These are phyloP conservation scores for Notamacropus eugenii DNA, from an alignment of 2,797 vertebrate genomes.

Conservation along the genomic window DNA sequence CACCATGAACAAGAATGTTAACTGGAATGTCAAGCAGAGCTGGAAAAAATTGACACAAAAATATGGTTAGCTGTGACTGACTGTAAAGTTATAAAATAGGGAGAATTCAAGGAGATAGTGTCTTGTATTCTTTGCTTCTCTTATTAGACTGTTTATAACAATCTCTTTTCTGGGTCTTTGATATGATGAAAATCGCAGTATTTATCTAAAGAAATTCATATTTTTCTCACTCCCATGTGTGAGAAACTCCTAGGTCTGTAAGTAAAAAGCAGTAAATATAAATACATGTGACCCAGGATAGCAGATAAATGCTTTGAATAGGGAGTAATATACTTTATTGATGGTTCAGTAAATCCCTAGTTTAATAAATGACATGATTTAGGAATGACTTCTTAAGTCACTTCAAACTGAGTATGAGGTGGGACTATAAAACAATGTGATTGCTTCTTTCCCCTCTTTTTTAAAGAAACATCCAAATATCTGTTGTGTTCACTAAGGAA, in stretches of 20 bases:
- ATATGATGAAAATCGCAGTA: constrained; percentile 54
- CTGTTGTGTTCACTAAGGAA: constrained; percentile 10
- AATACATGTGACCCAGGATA: constrained; percentile 49
- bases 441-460: neutral
- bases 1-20: constrained; percentile 63
- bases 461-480: constrained; percentile 37
- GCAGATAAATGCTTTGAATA: constrained; percentile 66
- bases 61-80: neutral
- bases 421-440: constrained; percentile 60
- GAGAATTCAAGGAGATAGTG: constrained; percentile 32
- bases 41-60: constrained; percentile 28
- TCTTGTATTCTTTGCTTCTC: constrained; percentile 23
- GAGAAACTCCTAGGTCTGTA: constrained; percentile 7
- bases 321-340: constrained; percentile 74
- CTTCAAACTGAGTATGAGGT: constrained; percentile 52
- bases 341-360: constrained; percentile 53
- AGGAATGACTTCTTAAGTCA: constrained; percentile 62
- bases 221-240: neutral
- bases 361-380: constrained; percentile 78
- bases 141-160: constrained; percentile 39
- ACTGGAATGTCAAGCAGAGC: constrained; percentile 69
- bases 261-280: constrained; percentile 40
- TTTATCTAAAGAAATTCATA: constrained; percentile 25
- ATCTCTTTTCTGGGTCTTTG: constrained; percentile 63
- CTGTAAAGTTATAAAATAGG: constrained; percentile 2